These are phyloP conservation scores for Sceloporus undulatus DNA, from an alignment of 2,113 vertebrate species.

Conservation along the genomic window DNA sequence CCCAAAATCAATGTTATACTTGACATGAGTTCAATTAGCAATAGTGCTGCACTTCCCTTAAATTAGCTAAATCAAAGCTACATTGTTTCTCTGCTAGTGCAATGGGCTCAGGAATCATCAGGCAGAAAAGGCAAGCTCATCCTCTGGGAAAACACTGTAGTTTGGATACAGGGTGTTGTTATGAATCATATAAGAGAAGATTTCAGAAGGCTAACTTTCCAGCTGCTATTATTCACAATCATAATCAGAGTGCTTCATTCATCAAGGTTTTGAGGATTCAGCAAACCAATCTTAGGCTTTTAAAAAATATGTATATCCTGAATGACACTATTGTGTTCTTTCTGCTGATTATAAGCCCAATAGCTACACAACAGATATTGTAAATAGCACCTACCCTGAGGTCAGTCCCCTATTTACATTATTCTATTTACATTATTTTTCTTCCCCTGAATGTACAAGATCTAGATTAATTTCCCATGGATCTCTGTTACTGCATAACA, in stretches of 20 bases:
- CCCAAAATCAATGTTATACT: slow-evolving; percentile 1
- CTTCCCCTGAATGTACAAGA: not conserved
- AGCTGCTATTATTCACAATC: not conserved
- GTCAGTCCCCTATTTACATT: not conserved
- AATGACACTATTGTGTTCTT: not conserved
- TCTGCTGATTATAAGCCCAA: not conserved
- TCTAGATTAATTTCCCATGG: not conserved
- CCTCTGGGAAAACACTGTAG: slow-evolving; percentile 1
- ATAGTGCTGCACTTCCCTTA: not conserved
- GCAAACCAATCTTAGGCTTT: not conserved
- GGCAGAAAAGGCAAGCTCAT: not conserved
- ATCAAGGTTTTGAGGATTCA: slow-evolving; percentile 5
- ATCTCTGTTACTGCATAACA: not conserved
- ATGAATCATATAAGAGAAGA: not conserved
- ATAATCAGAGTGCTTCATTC: rapidly evolving
- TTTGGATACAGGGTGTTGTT: not conserved
- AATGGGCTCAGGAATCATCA: not conserved
- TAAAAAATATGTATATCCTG: slow-evolving; percentile 11
- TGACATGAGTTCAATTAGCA: not conserved
- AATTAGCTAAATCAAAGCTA: not conserved
- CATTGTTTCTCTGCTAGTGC: not conserved
- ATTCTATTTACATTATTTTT: not conserved
- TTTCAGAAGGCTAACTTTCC: not conserved
- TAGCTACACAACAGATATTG: not conserved
- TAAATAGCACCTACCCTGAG: not conserved